Conservation (phyloP, 2,888 invertebrate genomes). For the Drosophila formosana region DNA sequence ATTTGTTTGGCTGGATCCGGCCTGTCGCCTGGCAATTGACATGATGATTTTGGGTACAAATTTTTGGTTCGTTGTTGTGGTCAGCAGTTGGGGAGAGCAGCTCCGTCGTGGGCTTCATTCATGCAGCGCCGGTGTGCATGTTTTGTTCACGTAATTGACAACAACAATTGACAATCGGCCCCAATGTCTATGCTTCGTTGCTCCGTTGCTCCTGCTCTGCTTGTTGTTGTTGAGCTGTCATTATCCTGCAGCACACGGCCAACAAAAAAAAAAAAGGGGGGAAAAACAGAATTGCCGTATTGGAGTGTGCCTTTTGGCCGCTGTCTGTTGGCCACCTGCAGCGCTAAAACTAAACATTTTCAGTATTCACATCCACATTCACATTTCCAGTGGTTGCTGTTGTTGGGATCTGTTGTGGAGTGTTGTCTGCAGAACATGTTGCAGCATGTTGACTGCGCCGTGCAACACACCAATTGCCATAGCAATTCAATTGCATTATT, state of each 20-base stretch:
- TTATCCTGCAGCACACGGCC: constrained; percentile 64
- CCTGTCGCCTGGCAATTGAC: constrained; percentile 63
- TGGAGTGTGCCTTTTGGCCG: constrained; percentile 36
- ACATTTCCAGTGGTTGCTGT: constrained; percentile 2
- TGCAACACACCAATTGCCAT: constrained; percentile 49
- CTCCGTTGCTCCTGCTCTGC: constrained; percentile 24
- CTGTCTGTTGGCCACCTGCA: constrained; percentile 70
- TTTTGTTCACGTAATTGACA: constrained; percentile 78
- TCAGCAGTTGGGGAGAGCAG: constrained; percentile 30
- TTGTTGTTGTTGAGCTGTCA: constrained; percentile 61
- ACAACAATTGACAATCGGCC: constrained; percentile 75
- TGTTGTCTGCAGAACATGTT: constrained; percentile 43
- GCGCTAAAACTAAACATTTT: constrained; percentile 70
- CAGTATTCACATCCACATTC: constrained; percentile 35
- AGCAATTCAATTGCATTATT: constrained; percentile 69
- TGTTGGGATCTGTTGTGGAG: constrained; percentile 1
- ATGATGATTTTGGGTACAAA: constrained; percentile 68
- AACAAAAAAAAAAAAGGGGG: background rate
- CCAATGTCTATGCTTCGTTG: constrained; percentile 52
- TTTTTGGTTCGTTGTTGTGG: constrained; percentile 55
- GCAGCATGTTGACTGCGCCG: constrained; percentile 48
- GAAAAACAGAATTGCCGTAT: constrained; percentile 43
- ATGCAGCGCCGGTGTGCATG: constrained; percentile 59
- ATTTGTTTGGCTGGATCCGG: constrained; percentile 58
- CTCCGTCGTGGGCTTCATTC: constrained; percentile 34